Conservation (phyloP, 1,140 invertebrate species). For the Aplysia californica region DNA sequence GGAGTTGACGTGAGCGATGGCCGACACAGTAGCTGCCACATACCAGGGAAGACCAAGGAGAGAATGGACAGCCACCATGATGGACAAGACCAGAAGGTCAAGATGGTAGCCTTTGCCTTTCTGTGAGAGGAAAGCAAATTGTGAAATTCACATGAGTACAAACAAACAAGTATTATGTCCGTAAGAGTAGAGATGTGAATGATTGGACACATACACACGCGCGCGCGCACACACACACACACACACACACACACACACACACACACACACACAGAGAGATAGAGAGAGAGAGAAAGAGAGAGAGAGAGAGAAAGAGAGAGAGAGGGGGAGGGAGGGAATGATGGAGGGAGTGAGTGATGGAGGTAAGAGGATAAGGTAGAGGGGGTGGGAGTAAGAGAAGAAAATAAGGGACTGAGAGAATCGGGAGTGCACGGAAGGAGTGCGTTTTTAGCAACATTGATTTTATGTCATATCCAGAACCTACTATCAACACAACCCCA, state of each 20-base stretch:
- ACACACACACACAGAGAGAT: not conserved
- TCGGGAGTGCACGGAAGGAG: not conserved
- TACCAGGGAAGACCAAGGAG: constrained; percentile 97
- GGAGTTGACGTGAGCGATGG: constrained; percentile 98
- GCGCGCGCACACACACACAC: not conserved
- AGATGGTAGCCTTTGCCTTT: constrained; percentile 98
- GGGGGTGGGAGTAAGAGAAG: not conserved
- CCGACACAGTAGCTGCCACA: constrained; percentile 94
- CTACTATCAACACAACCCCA: too few species aligned
- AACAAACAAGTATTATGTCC: not conserved
- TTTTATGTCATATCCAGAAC: too few species aligned
- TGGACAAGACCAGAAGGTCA: constrained; percentile 91
- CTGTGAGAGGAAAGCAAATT: constrained; percentile 79
- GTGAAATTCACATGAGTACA: not conserved
- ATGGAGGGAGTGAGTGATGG: constrained; percentile 22
- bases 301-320: constrained; percentile 3
- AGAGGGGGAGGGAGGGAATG: constrained; percentile 20
- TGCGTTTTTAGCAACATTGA: too few species aligned
- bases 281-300: not conserved
- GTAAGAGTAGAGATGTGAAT: not conserved
- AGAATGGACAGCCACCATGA: constrained; percentile 92
- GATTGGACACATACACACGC: not conserved
- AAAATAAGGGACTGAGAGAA: not conserved
- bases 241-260: not conserved
- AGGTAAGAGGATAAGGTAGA: constrained; percentile 13